Conservation (phyloP, 2,113 vertebrate species). For the Nerophis lumbriciformis region DNA sequence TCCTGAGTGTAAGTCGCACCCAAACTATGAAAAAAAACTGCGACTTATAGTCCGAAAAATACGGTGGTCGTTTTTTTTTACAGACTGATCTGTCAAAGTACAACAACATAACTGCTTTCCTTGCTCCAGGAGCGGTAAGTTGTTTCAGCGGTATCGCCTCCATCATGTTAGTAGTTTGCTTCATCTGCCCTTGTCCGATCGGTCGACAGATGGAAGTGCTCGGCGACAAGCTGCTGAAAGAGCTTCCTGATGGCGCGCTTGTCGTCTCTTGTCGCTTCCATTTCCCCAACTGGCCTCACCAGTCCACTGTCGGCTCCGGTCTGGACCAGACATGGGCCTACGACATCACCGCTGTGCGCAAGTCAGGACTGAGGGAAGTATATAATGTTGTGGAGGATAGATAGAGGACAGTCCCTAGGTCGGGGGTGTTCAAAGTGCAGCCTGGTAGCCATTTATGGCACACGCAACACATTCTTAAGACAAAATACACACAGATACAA, state of each 20-base stretch:
- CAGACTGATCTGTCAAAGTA: conserved; percentile 70
- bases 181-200: conserved; percentile 7
- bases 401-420: not conserved
- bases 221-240: conserved; percentile 64
- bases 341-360: conserved; percentile 52
- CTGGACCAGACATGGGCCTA: conserved; percentile 69
- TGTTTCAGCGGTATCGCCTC: not conserved
- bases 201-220: conserved; percentile 64
- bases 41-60: too few relatives aligned
- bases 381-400: not conserved
- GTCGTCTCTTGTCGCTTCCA: conserved; percentile 69
- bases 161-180: not conserved
- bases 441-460: too few relatives aligned
- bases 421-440: too few relatives aligned
- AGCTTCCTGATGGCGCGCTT: conserved; percentile 56
- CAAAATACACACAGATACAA: too few relatives aligned
- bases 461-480: too few relatives aligned
- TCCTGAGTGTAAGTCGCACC: too few relatives aligned
- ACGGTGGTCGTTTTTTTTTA: conserved; percentile 5
- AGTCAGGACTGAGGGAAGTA: conserved; percentile 13
- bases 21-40: too few relatives aligned
- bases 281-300: conserved; percentile 58
- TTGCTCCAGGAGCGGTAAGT: conserved; percentile 71
- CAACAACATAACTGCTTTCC: conserved; percentile 71
- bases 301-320: conserved; percentile 47